Base-by-base conservation (phyloP, 1,140 invertebrate genomes). In the Hyles vespertilio region DNA sequence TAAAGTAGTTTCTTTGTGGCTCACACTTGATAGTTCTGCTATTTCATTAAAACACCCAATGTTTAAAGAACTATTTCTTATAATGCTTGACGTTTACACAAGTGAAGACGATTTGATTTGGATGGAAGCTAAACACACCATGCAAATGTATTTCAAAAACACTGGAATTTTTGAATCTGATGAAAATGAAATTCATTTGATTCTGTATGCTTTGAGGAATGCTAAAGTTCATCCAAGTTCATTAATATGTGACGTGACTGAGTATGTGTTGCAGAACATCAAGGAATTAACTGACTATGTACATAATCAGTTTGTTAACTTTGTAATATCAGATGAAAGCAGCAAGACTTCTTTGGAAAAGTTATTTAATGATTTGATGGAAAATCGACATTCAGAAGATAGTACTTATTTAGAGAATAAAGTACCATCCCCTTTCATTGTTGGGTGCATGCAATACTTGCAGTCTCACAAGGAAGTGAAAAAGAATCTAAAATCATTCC, bases 1-100 rank as follows among this genome's bases (percentile, higher is more conserved):
- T 2, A 94, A 94, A 83, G 88, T 92, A 2, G 91, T 94, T 9
- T 91, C 91, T 50, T 90, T 94, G 40, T 91, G 94, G 69, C 65
- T 94, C 3, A 76, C 82, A 48, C 65, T 93, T 6, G 91, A 93
- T 67, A 87, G 88, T n/a, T 85, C 87, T 6, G 81, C 89, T 5
- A 91, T 94, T 65, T 84, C 90, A 11, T 84, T 91, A 3, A 83
- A 91, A 33, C 91, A 92, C 63, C 65, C 90, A 47, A 89, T 92
- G 57, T 94, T 94, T 59, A 90, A 79, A 45, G 79, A 90, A 47
- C 83, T 92, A 11, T 81, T 93, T 56, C 72, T 83, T n/a, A 90
- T 92, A 58, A 87, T 93, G 69, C 70, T 93, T 8, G 84, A 90
- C 62, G 90, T 90, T 3, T 92, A 91, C 52, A 88, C 89, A 54